Base-by-base conservation (phyloP, 2,113 vertebrate species). In the Entomyzon cyanotis region DNA sequence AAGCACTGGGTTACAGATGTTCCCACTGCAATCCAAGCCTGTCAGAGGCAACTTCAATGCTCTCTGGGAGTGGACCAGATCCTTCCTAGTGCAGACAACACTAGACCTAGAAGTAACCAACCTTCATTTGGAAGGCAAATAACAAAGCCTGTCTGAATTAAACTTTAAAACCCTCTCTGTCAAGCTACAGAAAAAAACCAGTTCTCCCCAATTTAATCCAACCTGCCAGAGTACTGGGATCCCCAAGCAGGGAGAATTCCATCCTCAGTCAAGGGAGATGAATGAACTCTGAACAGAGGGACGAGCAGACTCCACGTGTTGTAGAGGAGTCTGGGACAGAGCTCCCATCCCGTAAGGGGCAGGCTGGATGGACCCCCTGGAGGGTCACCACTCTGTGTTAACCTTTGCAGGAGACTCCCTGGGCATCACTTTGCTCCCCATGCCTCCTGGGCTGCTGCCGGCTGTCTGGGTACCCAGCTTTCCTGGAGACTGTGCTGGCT, bases 291-390 rank as follows among this genome's bases (percentile, higher is more conserved):
- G 58, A 88, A 10, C 31, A 73, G 44, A 63, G 33, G 28, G 17
- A 42, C 3, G 33, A 76, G 49, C 2, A 5, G 60, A 18, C 9
- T 49, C 28, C 14, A 5, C 0, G 1, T 35, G 23, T 31, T 33
- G 35, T n/a, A 82, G 63, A 55, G 30, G 33, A 75, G 55, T 63
- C 71, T 44, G 52, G 50, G n/a, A 27, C 37, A 64, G 58, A 89
- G 50, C 89, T 77, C 82, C 71, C 15, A 7, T 75, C 30, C 53
- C 37, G 89, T 56, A 86, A 95, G 46, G n/a, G 30, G 65, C 53
- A 41, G 55, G 21, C 28, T 47, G 55, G 75, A 56, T 0, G 0
- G 64, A 35, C 12, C 24, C 1, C 0, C 31, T 0, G 2, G 33
- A 23, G 39, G 39, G 23, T 75, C 39, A 28, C 15, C 8, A 3